Base-by-base conservation (phyloP, 2,888 invertebrate genomes). In the Thecophora atra region DNA sequence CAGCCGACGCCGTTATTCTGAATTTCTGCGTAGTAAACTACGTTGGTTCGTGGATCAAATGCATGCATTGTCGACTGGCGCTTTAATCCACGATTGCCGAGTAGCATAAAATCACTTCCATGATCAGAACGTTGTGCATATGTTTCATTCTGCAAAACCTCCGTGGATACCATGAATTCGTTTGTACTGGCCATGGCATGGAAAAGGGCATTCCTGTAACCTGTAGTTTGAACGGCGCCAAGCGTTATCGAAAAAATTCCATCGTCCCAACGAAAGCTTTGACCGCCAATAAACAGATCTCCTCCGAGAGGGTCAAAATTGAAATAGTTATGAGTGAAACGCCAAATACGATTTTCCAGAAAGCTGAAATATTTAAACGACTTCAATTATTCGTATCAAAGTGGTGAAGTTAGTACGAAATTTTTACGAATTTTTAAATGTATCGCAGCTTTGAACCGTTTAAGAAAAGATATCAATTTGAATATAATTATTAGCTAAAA, bases 261-360 rank as follows among this genome's bases (percentile, higher is more conserved):
- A 80, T 94, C 94, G 75, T 90, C 91, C 94, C 94, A 95, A 80
- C 92, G 91, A 87, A 94, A 95, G 0, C 87, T 85, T 77, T 92
- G 89, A 0, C 91, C 92, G 44, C 90, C 91, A 67, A 94, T 88
- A 65, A 88, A 87, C 71, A 92, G 89, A 77, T 92, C 90, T 0
- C 93, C 93, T 79, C 88, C 87, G 0, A 89, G 79, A 0, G 94
- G 93, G 81, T 93, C 92, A 78, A 93, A 90, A 79, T 89, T 89
- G 85, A 94, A 94, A 80, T 89, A 94, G 80, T 93, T 93, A 79
- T 95, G 94, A 0, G 84, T 82, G n/a, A 91, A 87, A 51, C 92
- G 85, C 93, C 94, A 94, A 30, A 93, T 91, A 72, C 89, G 88
- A 73, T 91, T 88, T 0, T 89, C 86, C 15, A 87, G 85, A 64